Evolutionary conservation across 2,797 vertebrate genomes (phyloP), one percentile per base, ranked within the genome.

Genomic region (Pristis pectinata): DNA sequence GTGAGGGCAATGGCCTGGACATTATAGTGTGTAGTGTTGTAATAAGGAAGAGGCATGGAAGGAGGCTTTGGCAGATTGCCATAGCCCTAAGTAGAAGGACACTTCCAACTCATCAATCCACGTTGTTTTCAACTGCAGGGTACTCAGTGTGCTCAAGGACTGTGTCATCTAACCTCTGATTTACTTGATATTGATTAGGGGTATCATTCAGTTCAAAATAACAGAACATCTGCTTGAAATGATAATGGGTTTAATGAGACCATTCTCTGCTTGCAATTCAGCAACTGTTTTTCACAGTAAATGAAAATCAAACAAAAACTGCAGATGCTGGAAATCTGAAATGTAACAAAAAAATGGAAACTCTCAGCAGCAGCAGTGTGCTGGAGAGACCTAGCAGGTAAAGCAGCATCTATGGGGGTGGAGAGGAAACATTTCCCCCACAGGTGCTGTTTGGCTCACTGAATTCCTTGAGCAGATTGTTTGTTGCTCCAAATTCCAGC

Each of bases 221-320:
- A 27, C 6, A 24, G 91, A 91, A 37, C n/a, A 91, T n/a, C 56
- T 30, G 59, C 59, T 59, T 27, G 53, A 61, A 89, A 17, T 56
- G 15, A 30, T 61, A 37, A 22, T 19, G 34, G 3, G n/a, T 91
- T 67, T 67, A 91, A 67, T 22, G 59, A 91, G 87, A 67, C 61
- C 59, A 91, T 91, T 67, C 59, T 91, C 87, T 91, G n/a, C 17
- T 91, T 91, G 87, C 56, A 89, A 37, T 64, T 87, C 85, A 19
- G 4, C 34, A 64, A 37, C 19, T 34, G 5, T n/a, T 89, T 91
- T 67, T 61, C 17, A 41, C 59, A 27, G 59, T 67, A 37, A 72
- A 5, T 72, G 70, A 72, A 72, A 27, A 72, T 72, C 10, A 19
- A 67, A 67, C n/a, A 61, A 72, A 24, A 72, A 22, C 24, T 72